Percentiles rank a stretch among this genome's conserved stretches.
Conservation (phyloP, 2,113 vertebrate genomes). For the Etia nguti region DNA sequence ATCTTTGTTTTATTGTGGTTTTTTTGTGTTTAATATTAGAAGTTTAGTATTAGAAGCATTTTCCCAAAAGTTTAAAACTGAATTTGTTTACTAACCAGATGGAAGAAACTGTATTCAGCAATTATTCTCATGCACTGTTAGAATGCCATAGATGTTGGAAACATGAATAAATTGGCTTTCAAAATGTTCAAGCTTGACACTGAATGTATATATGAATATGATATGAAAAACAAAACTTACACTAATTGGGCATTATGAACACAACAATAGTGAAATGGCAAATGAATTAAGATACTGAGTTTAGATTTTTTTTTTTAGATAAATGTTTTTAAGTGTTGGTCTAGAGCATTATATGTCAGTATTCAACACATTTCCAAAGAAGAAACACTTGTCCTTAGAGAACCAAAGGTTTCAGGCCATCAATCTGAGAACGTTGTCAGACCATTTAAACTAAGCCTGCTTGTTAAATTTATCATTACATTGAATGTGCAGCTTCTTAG, state of each 20-base stretch:
- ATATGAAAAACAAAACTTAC: neutral
- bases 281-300: neutral
- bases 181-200: neutral
- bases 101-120: neutral
- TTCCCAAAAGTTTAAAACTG: neutral
- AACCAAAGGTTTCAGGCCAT: too few relatives aligned
- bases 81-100: neutral
- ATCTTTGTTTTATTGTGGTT: neutral
- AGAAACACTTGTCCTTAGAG: too few relatives aligned
- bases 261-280: neutral
- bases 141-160: neutral
- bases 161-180: neutral
- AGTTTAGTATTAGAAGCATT: neutral
- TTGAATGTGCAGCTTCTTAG: neutral
- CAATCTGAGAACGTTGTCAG: too few relatives aligned
- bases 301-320: neutral
- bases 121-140: too few relatives aligned
- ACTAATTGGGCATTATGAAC: neutral
- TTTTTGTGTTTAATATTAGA: too few relatives aligned
- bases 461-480: neutral
- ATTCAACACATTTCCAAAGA: too few relatives aligned
- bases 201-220: neutral
- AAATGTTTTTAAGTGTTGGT: too few relatives aligned
- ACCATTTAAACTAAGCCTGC: neutral
- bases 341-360: too few relatives aligned